Percentiles rank a stretch among this genome's conserved stretches.
These are phyloP conservation scores for Pogonus chalceus DNA, from an alignment of 1,140 invertebrate species.

Conservation along the genomic window DNA sequence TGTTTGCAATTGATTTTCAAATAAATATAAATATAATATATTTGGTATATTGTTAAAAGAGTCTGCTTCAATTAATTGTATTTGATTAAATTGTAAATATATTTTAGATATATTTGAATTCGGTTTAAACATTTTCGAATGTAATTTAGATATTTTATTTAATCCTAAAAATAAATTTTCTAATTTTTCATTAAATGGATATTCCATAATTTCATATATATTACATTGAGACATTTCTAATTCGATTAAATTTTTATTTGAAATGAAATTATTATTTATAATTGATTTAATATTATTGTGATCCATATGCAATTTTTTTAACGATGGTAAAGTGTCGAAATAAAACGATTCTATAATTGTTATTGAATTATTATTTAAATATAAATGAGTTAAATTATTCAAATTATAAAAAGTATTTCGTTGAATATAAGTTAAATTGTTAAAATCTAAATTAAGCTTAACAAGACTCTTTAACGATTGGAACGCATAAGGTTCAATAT, in stretches of 20 bases:
- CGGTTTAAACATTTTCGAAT: background rate
- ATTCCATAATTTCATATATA: background rate
- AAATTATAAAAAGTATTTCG: background rate
- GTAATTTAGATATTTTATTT: background rate
- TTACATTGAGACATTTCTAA: background rate
- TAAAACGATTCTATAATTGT: background rate
- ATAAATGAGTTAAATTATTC: background rate
- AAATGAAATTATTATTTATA: background rate
- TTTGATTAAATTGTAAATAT: background rate
- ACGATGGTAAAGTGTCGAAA: background rate
- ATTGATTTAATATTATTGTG: background rate
- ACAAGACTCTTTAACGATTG: background rate
- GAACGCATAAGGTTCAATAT: background rate
- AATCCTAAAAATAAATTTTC: background rate
- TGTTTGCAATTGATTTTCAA: background rate
- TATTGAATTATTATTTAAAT: background rate
- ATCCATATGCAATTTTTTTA: background rate
- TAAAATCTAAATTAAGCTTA: background rate
- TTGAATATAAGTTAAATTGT: background rate
- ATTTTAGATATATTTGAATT: background rate
- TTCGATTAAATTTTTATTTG: background rate
- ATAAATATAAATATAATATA: background rate
- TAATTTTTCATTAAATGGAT: background rate
- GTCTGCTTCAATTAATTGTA: background rate
- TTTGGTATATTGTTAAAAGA: background rate